Base-by-base conservation (phyloP, 2,888 invertebrate genomes). In the Liodrosophila aerea region DNA sequence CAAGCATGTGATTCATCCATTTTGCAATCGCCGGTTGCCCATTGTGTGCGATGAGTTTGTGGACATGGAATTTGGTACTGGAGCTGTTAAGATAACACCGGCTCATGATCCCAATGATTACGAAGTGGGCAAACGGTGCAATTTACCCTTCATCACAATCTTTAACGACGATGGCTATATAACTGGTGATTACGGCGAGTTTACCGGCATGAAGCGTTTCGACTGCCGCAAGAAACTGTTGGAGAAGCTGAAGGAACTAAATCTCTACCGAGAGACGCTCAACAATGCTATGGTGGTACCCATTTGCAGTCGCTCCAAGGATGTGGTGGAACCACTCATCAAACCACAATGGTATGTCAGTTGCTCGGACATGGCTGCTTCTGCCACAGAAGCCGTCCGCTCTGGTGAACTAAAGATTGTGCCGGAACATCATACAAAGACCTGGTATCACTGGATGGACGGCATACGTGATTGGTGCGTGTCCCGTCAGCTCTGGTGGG, bases 401-500 rank as follows among this genome's bases (percentile, higher is more conserved):
- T 92, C 91, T 0, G 97, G 97, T 9, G 94, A 95, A 63, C 91
- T 99, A 58, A 95, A 94, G 90, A 95, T 99, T 53, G 93, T 97
- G 52, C 99, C 99, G 0, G 96, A 96, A 68, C 93, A 93, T 49
- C 97, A 98, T 90, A 94, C 94, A 73, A 97, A 96, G 91, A 96
- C 94, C 29, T 99, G 99, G 99, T 95, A 93, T 89, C 93, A 95
- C 87, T 99, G 99, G 99, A 94, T 99, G 93, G 96, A 96, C 86
- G 96, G 96, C 86, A 97, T 98, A 73, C 92, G 98, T 3, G 99
- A 99, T 90, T 99, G 99, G 99, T 99, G 99, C 90, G 96, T 99
- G 59, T 99, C 98, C 0, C 92, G 97, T 1, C 99, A 99, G 90
- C 92, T 99, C 52, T 99, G 99, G 99, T 99, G 99, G 99, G 99